phyloP scores from a whole-genome alignment of 2,888 invertebrate species.

The Isoperla grammatica region DNA sequence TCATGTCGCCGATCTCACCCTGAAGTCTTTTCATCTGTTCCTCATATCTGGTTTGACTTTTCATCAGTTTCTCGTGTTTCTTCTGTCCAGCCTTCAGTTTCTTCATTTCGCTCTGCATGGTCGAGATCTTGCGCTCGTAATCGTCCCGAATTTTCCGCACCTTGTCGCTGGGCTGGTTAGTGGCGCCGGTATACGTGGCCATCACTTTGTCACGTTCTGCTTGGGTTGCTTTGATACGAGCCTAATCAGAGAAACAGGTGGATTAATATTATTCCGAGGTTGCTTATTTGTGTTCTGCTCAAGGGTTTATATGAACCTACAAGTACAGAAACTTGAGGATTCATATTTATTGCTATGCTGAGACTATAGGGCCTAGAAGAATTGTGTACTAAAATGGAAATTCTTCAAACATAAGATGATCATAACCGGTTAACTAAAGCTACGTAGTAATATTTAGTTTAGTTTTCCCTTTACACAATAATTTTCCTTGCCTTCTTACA shows the following conservation, averaged over 20 bases:
- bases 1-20: conserved; percentile 73
- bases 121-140: conserved; percentile 77
- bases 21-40: conserved; percentile 65
- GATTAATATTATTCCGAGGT: no score
- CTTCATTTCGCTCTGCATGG: conserved; percentile 81
- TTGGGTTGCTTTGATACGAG: conserved; percentile 78
- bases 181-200: conserved; percentile 39
- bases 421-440: no score
- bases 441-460: no score
- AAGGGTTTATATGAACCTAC: no score
- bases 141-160: conserved; percentile 63
- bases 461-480: no score
- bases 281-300: no score
- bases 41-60: conserved; percentile 73
- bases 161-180: neutral
- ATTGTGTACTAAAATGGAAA: no score
- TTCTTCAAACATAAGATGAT: no score
- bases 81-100: conserved; percentile 80
- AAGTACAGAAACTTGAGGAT: no score
- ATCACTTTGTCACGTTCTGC: conserved; percentile 87
- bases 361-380: no score
- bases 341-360: no score
- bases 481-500: no score
- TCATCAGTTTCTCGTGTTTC: conserved; percentile 80
- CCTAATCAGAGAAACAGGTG: neutral